Evolutionary conservation across 2,888 invertebrate species (phyloP).

Genomic region (Sarcophaga rosellei): DNA sequence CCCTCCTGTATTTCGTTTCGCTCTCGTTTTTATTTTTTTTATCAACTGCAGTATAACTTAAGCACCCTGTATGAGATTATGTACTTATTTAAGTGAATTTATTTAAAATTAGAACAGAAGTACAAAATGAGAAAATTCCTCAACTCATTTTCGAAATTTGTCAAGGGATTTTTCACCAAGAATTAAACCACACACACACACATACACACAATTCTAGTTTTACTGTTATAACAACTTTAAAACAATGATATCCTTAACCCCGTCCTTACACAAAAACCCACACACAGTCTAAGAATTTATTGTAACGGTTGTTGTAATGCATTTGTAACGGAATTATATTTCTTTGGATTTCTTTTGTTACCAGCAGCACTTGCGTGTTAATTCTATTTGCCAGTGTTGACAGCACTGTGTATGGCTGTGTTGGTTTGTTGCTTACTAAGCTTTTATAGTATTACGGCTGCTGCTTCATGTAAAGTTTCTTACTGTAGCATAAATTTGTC

Average conservation of each 20-base stretch:
- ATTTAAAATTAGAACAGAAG: neutral
- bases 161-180: neutral
- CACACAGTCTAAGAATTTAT: neutral
- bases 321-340: no score
- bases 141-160: conserved; percentile 10
- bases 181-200: neutral
- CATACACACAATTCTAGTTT: neutral
- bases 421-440: no score
- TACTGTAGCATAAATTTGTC: no score
- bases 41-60: no score
- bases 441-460: no score
- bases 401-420: neutral
- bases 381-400: neutral
- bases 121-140: neutral
- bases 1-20: no score
- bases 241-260: neutral
- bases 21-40: no score
- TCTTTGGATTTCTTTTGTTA: neutral
- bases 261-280: neutral
- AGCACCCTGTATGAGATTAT: neutral
- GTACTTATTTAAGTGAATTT: neutral
- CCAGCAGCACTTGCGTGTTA: neutral
- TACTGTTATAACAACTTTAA: neutral
- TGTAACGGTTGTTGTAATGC: neutral
- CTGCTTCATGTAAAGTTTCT: no score